Conservation (phyloP, 2,113 vertebrate species). For the Lycaon pictus region DNA sequence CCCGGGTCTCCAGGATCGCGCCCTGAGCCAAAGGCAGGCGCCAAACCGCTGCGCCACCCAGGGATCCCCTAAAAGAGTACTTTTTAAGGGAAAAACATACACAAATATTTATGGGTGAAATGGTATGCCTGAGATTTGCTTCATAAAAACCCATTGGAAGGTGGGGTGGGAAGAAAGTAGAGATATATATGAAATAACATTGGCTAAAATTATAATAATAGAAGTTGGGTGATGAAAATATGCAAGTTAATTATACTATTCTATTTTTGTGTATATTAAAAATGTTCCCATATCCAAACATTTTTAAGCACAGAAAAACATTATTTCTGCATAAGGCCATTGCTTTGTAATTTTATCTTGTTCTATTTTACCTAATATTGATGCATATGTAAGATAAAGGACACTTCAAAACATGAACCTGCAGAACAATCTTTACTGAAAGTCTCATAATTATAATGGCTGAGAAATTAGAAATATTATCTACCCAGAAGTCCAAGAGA, state of each 20-base stretch:
- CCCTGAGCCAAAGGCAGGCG: no score
- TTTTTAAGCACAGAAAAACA: background rate
- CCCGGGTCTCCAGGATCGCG: no score
- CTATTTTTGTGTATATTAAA: background rate
- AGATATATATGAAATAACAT: background rate
- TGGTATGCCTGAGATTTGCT: background rate
- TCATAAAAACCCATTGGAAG: background rate
- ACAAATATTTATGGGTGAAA: background rate
- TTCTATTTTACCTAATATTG: slow-evolving; percentile 16
- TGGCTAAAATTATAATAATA: background rate
- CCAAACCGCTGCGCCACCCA: no score
- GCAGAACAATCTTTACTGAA: background rate
- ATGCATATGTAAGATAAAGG: background rate
- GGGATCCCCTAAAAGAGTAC: background rate
- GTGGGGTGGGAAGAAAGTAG: background rate
- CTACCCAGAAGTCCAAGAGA: slow-evolving; percentile 13
- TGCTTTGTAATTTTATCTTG: background rate
- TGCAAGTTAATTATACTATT: background rate
- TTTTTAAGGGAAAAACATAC: background rate
- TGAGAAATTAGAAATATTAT: slow-evolving; percentile 2
- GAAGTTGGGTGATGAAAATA: background rate
- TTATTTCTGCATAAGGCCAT: background rate
- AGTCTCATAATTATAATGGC: background rate
- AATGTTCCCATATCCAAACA: background rate
- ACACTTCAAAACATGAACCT: background rate